Evolutionary conservation across 2,888 invertebrate species (phyloP), one percentile per base, ranked within the genome.

Genomic region (Flexamia atlantica): DNA sequence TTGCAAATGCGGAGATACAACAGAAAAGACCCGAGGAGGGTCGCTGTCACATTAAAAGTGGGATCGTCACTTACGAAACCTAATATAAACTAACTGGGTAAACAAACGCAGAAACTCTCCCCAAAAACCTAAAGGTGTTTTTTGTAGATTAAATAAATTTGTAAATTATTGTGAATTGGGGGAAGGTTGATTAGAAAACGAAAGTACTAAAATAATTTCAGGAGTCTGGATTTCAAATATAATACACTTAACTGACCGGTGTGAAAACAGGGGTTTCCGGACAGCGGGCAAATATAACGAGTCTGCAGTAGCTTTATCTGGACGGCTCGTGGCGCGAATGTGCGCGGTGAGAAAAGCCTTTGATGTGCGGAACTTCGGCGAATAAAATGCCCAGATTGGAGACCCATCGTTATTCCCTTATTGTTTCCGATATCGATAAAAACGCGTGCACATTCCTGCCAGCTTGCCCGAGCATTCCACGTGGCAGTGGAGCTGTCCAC

Each of bases 341-440:
- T 23, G 64, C 25, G 20, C 2, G 42, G 14, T 17, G 40, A 7
- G 4, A 17, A 28, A 76, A 50, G 76, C 76, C 76, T 76, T 76
- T 76, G 50, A 76, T 50, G 50, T 25, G 76, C 28, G 14, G 46
- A 76, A 46, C 76, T 28, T 14, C 76, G 76, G 25, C 17, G 50
- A 76, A 76, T 76, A 76, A 76, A 36, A 76, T 2, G 72, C 23
- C 28, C 9, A 76, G 46, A 76, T 76, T 76, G 42, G 76, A 1
- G 50, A 23, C 32, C 42, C 72, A 72, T 72, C 72, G 25, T 72
- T 42, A 72, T 72, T 42, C 76, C 28, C 76, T 50, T 42, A 76
- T 76, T 76, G 76, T 76, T 76, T 46, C 50, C 50, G 76, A 72
- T 72, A 40, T 40, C 72, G 42, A 23, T 50, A 50, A 76, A 76